Conservation (phyloP, 2,113 vertebrate species). For the Tragulus kanchil region DNA sequence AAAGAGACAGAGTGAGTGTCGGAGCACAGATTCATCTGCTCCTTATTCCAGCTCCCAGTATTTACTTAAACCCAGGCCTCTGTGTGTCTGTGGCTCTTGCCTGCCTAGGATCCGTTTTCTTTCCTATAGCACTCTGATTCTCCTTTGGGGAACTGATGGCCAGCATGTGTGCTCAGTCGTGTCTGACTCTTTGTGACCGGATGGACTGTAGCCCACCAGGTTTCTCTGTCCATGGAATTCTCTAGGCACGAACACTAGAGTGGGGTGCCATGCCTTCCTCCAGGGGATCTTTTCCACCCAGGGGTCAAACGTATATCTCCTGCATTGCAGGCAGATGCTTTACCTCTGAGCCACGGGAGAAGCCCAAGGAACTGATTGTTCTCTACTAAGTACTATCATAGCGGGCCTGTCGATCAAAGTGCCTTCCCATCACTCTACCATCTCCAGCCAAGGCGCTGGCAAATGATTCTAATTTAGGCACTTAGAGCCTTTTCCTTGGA, state of each 20-base stretch:
- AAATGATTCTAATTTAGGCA: background rate
- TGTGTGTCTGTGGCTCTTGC: background rate
- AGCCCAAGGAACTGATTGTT: background rate
- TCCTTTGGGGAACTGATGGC: background rate
- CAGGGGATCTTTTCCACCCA: background rate
- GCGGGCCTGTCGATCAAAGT: background rate
- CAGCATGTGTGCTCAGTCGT: background rate
- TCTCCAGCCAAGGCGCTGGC: too few species aligned
- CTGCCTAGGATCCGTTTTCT: background rate
- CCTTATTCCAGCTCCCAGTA: background rate
- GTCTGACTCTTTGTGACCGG: background rate
- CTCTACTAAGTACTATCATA: background rate
- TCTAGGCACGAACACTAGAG: background rate
- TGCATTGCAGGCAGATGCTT: background rate
- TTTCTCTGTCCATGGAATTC: background rate
- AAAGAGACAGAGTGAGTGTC: background rate
- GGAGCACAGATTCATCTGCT: background rate
- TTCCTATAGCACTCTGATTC: background rate
- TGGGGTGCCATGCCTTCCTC: background rate
- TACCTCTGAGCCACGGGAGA: background rate
- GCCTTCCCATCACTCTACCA: background rate
- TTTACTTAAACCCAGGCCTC: background rate
- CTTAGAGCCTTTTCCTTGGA: background rate
- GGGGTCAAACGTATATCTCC: fast-evolving
- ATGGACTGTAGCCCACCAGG: background rate